A percentile compares a stretch with the other conserved stretches of the same genome.
phyloP scores from a whole-genome alignment of 2,888 invertebrate species.

The Germaria angustata region DNA sequence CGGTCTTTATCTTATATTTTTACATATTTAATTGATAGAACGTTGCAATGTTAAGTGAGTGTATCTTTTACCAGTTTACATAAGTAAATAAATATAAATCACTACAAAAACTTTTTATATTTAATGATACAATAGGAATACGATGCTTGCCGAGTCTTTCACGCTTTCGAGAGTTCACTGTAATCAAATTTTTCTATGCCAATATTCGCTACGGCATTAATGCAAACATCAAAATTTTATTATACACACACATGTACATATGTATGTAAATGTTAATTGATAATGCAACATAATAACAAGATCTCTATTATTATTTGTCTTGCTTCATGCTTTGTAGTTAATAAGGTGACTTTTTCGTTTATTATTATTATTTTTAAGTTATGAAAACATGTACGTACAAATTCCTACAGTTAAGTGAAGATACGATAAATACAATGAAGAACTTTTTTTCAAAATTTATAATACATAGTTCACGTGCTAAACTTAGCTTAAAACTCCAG shows the following conservation, averaged over 20 bases:
- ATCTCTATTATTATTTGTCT: conserved; percentile 50
- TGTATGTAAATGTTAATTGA: conserved; percentile 36
- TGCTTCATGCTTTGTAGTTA: conserved; percentile 68
- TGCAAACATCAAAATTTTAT: neutral
- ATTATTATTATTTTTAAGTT: conserved; percentile 10
- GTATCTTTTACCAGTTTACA: no score
- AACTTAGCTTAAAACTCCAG: neutral
- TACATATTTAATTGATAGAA: no score
- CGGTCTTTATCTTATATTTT: no score
- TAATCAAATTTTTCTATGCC: neutral
- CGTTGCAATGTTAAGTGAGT: no score
- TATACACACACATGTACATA: neutral
- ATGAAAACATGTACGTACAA: conserved; percentile 27
- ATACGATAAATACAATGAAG: conserved; percentile 3
- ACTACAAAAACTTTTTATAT: no score
- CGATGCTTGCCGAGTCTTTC: no score
- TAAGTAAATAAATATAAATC: no score
- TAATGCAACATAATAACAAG: conserved; percentile 53
- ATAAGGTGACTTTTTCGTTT: conserved; percentile 63
- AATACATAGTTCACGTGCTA: neutral
- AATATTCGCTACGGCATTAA: neutral
- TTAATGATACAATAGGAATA: no score
- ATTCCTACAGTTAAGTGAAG: neutral
- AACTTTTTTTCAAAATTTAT: conserved; percentile 49
- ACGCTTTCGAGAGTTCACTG: neutral